Conservation (phyloP, 2,113 vertebrate species). For the Podocnemis expansa region DNA sequence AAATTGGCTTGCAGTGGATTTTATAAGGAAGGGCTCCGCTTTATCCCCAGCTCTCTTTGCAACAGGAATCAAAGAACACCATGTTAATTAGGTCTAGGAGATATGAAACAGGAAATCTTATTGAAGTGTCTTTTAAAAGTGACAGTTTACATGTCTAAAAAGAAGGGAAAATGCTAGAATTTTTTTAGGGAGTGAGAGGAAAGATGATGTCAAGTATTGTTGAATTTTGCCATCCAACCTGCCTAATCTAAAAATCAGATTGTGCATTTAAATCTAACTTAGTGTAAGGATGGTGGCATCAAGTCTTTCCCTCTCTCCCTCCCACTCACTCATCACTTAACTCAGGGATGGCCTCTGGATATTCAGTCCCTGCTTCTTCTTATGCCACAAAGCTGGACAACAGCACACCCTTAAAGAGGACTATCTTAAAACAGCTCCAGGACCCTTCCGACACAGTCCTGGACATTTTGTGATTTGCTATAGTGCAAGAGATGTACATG, state of each 20-base stretch:
- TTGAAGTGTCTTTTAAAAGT: constrained; percentile 41
- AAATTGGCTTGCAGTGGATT: constrained; percentile 55
- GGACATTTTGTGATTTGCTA: neutral
- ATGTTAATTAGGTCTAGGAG: constrained; percentile 66
- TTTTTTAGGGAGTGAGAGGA: neutral
- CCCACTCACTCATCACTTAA: neutral
- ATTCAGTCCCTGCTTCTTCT: neutral
- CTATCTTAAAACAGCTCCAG: neutral
- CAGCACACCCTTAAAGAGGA: neutral
- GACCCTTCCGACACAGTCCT: neutral
- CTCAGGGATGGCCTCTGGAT: neutral
- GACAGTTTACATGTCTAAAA: constrained; percentile 9
- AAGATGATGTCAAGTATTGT: neutral
- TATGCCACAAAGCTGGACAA: neutral
- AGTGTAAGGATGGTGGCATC: constrained; percentile 5
- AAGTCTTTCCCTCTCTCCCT: neutral
- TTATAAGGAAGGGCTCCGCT: constrained; percentile 64
- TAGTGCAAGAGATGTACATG: neutral
- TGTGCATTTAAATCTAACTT: neutral
- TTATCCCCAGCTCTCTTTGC: constrained; percentile 39
- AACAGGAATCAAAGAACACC: constrained; percentile 40
- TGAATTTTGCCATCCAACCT: neutral
- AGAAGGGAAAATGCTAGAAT: neutral
- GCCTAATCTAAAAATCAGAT: neutral
- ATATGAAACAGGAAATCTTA: constrained; percentile 53